phyloP scores from a whole-genome alignment of 2,888 invertebrate species.

The Ligdia adustata region DNA sequence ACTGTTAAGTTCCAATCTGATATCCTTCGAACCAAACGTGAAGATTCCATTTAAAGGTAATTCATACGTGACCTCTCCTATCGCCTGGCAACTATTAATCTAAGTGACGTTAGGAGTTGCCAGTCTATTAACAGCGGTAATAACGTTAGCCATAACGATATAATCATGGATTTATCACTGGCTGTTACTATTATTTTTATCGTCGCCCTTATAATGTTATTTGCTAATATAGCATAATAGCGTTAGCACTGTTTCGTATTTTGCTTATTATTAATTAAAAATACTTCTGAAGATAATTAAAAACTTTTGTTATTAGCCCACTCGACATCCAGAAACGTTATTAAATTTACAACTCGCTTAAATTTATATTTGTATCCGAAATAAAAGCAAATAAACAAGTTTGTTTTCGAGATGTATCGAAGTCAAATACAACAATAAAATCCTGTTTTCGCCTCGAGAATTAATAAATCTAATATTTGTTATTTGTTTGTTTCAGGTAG shows the following conservation, averaged over 20 bases:
- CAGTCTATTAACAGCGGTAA: constrained; percentile 18
- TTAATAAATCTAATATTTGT: constrained; percentile 31
- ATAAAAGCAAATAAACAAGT: constrained; percentile 27
- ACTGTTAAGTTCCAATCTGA: constrained; percentile 7
- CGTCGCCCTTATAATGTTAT: constrained; percentile 9
- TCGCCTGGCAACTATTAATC: constrained; percentile 16
- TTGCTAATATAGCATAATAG: constrained; percentile 12
- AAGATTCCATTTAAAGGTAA: constrained; percentile 8
- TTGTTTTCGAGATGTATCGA: constrained; percentile 19
- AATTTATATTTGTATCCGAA: constrained; percentile 14
- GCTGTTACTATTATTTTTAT: constrained; percentile 19
- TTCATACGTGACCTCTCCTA: constrained; percentile 8
- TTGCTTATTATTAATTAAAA: neutral
- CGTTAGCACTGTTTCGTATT: neutral
- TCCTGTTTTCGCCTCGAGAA: constrained; percentile 17
- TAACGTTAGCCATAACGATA: constrained; percentile 17
- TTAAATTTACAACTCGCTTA: constrained; percentile 17
- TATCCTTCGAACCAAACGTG: neutral
- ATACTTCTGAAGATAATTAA: neutral
- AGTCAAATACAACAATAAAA: constrained; percentile 31
- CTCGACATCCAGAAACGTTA: neutral
- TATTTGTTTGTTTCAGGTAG: constrained; percentile 68
- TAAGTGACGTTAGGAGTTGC: constrained; percentile 19
- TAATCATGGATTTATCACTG: constrained; percentile 20
- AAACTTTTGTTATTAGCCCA: constrained; percentile 5